Percentiles rank a stretch among this genome's conserved stretches.
Evolutionary conservation across 1,140 invertebrate genomes (phyloP).

Genomic region (Temnothorax curvispinosus): DNA sequence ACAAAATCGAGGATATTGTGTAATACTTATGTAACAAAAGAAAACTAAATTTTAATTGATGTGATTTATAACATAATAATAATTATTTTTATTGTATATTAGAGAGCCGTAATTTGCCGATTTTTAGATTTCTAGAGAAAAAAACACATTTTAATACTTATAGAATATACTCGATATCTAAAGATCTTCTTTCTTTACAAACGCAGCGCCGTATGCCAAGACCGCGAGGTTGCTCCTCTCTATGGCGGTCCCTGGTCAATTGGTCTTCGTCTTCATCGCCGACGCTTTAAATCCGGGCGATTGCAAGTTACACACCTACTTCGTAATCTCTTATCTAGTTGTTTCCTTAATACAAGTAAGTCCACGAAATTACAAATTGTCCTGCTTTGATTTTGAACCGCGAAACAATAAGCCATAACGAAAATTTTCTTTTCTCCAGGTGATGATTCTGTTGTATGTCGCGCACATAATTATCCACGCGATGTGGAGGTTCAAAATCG

Average conservation of each 20-base stretch:
- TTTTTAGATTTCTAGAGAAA: not conserved
- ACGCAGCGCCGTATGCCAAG: slow-evolving; percentile 90
- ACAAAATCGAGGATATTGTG: too few species aligned
- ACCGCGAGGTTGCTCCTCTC: slow-evolving; percentile 94
- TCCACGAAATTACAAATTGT: slow-evolving; percentile 1
- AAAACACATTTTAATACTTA: not conserved
- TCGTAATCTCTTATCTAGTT: slow-evolving; percentile 89
- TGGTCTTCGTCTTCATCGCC: slow-evolving; percentile 95
- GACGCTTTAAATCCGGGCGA: slow-evolving; percentile 88
- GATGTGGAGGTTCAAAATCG: slow-evolving; percentile 96
- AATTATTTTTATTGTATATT: too few species aligned
- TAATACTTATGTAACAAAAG: too few species aligned
- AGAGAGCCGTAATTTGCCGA: too few species aligned
- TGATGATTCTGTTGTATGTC: slow-evolving; percentile 92
- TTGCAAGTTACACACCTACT: slow-evolving; percentile 87
- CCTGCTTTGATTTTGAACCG: not conserved
- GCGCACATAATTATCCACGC: slow-evolving; percentile 95
- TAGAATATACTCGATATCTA: not conserved
- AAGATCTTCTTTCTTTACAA: slow-evolving; percentile 16
- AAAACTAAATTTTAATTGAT: too few species aligned
- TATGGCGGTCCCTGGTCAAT: slow-evolving; percentile 96
- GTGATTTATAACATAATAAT: too few species aligned
- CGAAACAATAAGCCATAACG: not conserved
- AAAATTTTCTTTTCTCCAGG: slow-evolving; percentile 86
- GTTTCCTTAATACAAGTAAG: slow-evolving; percentile 89